Evolutionary conservation across 1,140 invertebrate genomes (phyloP).

Genomic region (Parasteatoda tepidariorum): DNA sequence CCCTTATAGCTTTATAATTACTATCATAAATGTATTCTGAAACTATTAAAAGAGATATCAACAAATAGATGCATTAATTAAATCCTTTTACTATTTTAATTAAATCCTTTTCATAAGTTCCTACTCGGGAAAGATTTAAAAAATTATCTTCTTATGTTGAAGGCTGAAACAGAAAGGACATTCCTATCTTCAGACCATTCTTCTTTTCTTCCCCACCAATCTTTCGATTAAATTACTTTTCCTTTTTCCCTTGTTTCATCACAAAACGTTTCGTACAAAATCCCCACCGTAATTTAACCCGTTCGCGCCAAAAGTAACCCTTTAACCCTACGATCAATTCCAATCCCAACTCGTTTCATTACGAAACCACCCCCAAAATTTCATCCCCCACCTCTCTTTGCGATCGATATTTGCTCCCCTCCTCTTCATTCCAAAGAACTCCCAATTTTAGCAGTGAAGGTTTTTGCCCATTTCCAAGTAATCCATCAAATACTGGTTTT

Average conservation of each 20-base stretch:
- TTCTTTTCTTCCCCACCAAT: not conserved
- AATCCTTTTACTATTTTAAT: too few relatives aligned
- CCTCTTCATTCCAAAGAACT: not conserved
- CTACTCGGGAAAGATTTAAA: too few relatives aligned
- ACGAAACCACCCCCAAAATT: not conserved
- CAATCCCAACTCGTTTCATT: conserved; percentile 41
- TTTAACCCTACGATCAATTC: conserved; percentile 26
- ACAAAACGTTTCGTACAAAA: not conserved
- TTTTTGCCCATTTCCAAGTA: conserved; percentile 18
- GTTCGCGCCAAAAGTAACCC: conserved; percentile 10
- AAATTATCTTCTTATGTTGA: too few relatives aligned
- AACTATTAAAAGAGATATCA: too few relatives aligned
- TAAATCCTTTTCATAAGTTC: too few relatives aligned
- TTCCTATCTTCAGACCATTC: not conserved
- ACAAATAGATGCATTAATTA: too few relatives aligned
- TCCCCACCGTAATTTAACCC: not conserved
- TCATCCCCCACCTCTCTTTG: not conserved
- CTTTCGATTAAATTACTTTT: not conserved
- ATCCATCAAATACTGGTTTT: conserved; percentile 27
- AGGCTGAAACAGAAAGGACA: not conserved
- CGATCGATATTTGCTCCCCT: not conserved
- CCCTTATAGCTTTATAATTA: too few relatives aligned
- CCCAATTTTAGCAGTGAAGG: conserved; percentile 16
- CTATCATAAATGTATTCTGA: too few relatives aligned
- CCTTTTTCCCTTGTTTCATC: not conserved